phyloP scores from a whole-genome alignment of 2,113 vertebrate genomes.

The Mungos mungo region DNA sequence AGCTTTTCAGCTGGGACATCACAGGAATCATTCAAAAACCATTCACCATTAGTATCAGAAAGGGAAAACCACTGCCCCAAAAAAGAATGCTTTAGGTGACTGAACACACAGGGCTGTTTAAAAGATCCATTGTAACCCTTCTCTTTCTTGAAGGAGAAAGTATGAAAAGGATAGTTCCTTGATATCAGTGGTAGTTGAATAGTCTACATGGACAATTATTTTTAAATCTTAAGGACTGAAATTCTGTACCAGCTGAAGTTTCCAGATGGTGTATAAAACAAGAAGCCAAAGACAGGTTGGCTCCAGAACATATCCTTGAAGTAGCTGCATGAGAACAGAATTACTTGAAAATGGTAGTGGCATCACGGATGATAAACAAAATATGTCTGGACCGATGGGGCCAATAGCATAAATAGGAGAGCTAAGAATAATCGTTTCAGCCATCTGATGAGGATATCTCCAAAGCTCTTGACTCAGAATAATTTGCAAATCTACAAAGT shows the following conservation, averaged over 20 bases:
- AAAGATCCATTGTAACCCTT: background rate
- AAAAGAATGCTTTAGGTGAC: background rate
- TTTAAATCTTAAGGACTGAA: conserved; percentile 29
- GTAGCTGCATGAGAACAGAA: background rate
- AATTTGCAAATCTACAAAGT: conserved; percentile 38
- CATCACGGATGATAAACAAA: conserved; percentile 38
- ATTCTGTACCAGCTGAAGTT: conserved; percentile 23
- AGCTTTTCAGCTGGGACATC: background rate
- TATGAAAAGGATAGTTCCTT: background rate
- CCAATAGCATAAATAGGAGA: background rate
- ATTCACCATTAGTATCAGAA: background rate
- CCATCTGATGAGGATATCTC: background rate
- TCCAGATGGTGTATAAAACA: conserved; percentile 47
- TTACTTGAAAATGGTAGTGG: background rate
- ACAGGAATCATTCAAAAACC: background rate
- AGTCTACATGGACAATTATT: background rate
- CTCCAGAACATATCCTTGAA: background rate
- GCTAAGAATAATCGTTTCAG: background rate
- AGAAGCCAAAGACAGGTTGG: conserved; percentile 7
- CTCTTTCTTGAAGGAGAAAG: background rate
- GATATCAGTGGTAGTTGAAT: background rate
- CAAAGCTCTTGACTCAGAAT: background rate
- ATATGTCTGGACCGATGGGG: background rate
- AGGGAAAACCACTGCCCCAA: background rate
- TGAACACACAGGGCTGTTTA: background rate